phyloP scores from a whole-genome alignment of 2,888 invertebrate species.

The Tipula confusa region DNA sequence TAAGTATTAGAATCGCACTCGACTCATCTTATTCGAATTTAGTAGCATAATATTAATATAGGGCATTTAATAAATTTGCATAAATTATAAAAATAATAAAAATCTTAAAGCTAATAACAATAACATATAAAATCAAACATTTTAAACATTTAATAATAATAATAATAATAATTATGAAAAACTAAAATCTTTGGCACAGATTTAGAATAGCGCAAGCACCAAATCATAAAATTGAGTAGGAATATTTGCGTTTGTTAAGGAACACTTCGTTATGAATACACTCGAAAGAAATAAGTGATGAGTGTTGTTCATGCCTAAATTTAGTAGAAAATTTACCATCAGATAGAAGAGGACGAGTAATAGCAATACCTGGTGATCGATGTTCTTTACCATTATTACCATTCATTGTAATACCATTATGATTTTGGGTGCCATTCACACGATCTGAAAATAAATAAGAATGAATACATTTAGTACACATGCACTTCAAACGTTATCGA shows the following conservation, averaged over 20 bases:
- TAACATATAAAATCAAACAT: not conserved
- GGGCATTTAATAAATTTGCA: not conserved
- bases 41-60: too few species aligned
- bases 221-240: not conserved
- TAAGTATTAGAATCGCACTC: not conserved
- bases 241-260: not conserved
- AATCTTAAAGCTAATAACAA: not conserved
- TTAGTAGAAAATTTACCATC: constrained; percentile 7
- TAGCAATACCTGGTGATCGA: constrained; percentile 5
- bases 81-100: not conserved
- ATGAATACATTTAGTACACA: too few species aligned
- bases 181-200: not conserved
- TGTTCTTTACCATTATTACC: not conserved
- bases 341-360: not conserved
- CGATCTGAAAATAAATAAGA: not conserved
- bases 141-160: too few species aligned
- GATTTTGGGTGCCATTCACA: not conserved
- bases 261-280: not conserved
- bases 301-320: not conserved
- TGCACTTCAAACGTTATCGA: too few species aligned
- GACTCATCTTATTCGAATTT: not conserved
- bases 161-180: too few species aligned
- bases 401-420: not conserved
- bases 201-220: not conserved
- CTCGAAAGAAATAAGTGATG: not conserved